A percentile compares a stretch with the other conserved stretches of the same genome.
Evolutionary conservation across 2,797 vertebrate genomes (phyloP).

Genomic region (Otolemur crassicaudatus): DNA sequence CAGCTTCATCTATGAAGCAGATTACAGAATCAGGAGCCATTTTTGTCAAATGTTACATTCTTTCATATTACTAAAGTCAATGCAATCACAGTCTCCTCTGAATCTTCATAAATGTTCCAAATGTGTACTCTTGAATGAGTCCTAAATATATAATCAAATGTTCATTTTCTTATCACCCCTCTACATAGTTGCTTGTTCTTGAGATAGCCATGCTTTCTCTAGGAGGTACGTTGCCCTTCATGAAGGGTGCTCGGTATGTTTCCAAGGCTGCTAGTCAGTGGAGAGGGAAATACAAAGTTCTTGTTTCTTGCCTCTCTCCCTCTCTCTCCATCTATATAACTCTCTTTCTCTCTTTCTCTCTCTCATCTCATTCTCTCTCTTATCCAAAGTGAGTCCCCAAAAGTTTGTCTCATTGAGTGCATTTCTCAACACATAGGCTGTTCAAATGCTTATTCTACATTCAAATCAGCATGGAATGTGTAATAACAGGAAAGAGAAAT

Average conservation of each 20-base stretch:
- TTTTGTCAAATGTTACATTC: neutral
- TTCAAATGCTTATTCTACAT: slow-evolving; percentile 77
- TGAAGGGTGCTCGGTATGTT: neutral
- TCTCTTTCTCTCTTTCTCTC: accelerated
- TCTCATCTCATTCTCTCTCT: neutral
- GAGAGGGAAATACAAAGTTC: neutral
- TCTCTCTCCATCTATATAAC: neutral
- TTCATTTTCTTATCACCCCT: neutral
- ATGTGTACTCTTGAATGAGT: neutral
- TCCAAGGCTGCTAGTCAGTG: neutral
- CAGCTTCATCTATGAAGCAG: neutral
- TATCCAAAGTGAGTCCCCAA: slow-evolving; percentile 70
- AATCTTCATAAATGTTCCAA: neutral
- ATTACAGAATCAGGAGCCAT: neutral
- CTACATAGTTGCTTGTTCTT: neutral
- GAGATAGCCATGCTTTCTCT: neutral
- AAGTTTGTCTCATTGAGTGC: slow-evolving; percentile 64
- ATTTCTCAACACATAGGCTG: slow-evolving; percentile 79
- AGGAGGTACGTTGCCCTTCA: neutral
- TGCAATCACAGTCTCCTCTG: neutral
- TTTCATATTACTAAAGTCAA: neutral
- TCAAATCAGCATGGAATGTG: slow-evolving; percentile 86
- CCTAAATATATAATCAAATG: neutral
- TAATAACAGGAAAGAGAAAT: slow-evolving; percentile 91
- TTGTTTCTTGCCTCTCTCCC: neutral